Base-by-base conservation (phyloP, 2,888 invertebrate genomes). In the Coremacera marginata region DNA sequence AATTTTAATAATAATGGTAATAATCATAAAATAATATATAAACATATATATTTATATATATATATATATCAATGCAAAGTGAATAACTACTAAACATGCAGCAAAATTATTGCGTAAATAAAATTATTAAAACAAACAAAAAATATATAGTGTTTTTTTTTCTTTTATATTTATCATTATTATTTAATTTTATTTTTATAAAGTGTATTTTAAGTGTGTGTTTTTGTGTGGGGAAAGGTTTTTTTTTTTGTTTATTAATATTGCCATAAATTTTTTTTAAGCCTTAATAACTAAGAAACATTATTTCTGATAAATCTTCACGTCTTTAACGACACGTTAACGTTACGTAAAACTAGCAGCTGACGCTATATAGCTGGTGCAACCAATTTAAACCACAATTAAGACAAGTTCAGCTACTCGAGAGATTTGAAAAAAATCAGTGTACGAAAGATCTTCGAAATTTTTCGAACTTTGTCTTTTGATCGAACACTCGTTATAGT, bases 241-340 rank as follows among this genome's bases (percentile, higher is more conserved):
- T 37, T 4, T 37, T n/a, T n/a, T 34, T 37, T n/a, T n/a, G 37
- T 65, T 16, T 63, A 31, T 37, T 67, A 31, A 44, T 67, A 67
- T 67, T 67, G 67, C 67, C 67, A 67, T 67, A 67, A 25, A 67
- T 34, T 22, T 67, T n/a, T 31, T 31, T 67, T 67, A 67, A 67
- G 67, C 67, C 67, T 67, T 67, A 67, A 67, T 22, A 44, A 37
- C 67, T 67, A 67, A 44, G 67, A 67, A 67, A 67, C 67, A 67
- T 67, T 67, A 44, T 67, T 34, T 63, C 34, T 63, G 63, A 63
- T 19, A 16, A 57, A 57, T 57, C 14, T 22, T 57, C 57, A 55
- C 22, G 22, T 55, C 55, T 55, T 55, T 55, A 9, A 22, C 19
- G 44, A 44, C 44, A 44, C 44, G 44, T 44, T 44, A 44, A 44